Conservation (phyloP, 2,113 vertebrate genomes). For the Hirundichthys speculiger region DNA sequence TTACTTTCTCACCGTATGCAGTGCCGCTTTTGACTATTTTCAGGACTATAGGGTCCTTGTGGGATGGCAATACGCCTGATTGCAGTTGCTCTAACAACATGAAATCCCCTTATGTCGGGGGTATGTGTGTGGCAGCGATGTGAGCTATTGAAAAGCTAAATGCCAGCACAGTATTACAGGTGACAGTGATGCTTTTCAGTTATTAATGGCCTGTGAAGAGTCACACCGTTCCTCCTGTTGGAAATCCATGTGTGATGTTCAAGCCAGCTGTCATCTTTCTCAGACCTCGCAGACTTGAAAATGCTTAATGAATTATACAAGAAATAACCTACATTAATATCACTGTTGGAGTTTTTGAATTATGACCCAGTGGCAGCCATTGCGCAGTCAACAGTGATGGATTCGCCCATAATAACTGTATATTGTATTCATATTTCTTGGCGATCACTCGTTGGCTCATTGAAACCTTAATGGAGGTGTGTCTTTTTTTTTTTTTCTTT, state of each 20-base stretch:
- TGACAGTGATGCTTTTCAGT: slow-evolving; percentile 55
- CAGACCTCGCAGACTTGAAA: slow-evolving; percentile 62
- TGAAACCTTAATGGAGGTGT: neutral
- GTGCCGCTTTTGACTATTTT: slow-evolving; percentile 59
- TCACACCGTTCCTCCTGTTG: slow-evolving; percentile 59
- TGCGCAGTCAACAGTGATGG: slow-evolving; percentile 21
- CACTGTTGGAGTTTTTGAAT: slow-evolving; percentile 42
- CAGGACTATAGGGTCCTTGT: slow-evolving; percentile 62
- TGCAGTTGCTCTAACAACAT: slow-evolving; percentile 58
- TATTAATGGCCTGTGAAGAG: slow-evolving; percentile 55
- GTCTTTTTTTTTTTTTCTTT: neutral
- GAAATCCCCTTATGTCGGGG: slow-evolving; percentile 34
- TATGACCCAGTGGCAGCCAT: slow-evolving; percentile 41
- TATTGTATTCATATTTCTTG: slow-evolving; percentile 3
- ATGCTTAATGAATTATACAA: slow-evolving; percentile 72
- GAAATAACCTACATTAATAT: slow-evolving; percentile 56
- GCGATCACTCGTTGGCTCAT: neutral
- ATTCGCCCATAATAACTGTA: slow-evolving; percentile 1
- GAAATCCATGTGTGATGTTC: slow-evolving; percentile 72
- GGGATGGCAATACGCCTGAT: slow-evolving; percentile 57
- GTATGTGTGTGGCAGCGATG: neutral
- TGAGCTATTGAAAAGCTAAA: slow-evolving; percentile 41
- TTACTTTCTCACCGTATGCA: slow-evolving; percentile 55
- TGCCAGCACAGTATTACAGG: slow-evolving; percentile 55
- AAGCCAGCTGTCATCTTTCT: slow-evolving; percentile 59